Conservation (phyloP, 2,888 invertebrate species). For the Spicauda simplicius region DNA sequence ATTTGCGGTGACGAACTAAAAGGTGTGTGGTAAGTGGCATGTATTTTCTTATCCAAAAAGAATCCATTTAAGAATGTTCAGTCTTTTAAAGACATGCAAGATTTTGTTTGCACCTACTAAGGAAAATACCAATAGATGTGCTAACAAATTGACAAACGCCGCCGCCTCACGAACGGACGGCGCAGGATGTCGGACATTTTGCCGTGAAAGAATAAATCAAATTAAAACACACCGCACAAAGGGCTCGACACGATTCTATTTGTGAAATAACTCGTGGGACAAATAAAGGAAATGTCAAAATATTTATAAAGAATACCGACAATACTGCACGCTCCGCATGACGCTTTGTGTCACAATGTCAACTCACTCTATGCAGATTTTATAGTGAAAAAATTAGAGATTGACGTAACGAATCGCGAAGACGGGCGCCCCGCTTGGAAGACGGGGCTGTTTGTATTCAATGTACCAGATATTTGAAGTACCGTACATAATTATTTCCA, state of each 20-base stretch:
- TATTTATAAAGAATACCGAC: slow-evolving; percentile 82
- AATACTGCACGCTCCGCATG: slow-evolving; percentile 72
- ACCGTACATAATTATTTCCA: slow-evolving; percentile 82
- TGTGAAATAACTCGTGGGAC: slow-evolving; percentile 74
- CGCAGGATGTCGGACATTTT: slow-evolving; percentile 76
- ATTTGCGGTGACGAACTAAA: slow-evolving; percentile 51
- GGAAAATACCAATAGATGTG: slow-evolving; percentile 74
- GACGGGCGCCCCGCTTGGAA: slow-evolving; percentile 73
- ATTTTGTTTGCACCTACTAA: slow-evolving; percentile 71
- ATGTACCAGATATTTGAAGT: slow-evolving; percentile 66
- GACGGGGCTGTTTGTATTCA: slow-evolving; percentile 60
- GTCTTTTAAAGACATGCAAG: slow-evolving; percentile 61
- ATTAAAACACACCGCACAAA: slow-evolving; percentile 79
- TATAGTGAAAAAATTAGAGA: slow-evolving; percentile 71
- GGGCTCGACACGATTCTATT: slow-evolving; percentile 77
- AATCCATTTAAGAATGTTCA: slow-evolving; percentile 53
- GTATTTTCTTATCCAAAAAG: slow-evolving; percentile 41
- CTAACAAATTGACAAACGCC: slow-evolving; percentile 79
- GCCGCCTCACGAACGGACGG: slow-evolving; percentile 59
- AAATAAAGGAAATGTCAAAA: slow-evolving; percentile 83
- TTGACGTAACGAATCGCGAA: slow-evolving; percentile 82
- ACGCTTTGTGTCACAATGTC: slow-evolving; percentile 75
- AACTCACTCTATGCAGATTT: slow-evolving; percentile 82
- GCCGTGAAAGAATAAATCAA: slow-evolving; percentile 81
- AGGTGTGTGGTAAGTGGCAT: slow-evolving; percentile 49